Percentiles rank a stretch among this genome's conserved stretches.
Conservation (phyloP, 1,140 invertebrate species). For the Euglossa dilemma region DNA sequence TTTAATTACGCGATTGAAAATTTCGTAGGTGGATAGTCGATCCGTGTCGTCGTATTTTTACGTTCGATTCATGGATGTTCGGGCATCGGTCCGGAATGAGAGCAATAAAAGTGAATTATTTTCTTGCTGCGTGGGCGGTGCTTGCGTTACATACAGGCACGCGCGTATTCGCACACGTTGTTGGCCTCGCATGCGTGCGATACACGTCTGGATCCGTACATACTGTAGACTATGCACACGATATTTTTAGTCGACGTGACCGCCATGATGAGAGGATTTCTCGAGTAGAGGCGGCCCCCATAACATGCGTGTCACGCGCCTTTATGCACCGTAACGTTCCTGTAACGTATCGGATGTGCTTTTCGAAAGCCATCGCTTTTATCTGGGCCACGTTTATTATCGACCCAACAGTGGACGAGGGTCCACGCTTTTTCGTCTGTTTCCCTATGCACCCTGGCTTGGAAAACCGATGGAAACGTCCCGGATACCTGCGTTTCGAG, state of each 20-base stretch:
- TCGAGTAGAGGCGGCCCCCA: conserved; percentile 1
- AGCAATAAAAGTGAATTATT: conserved; percentile 51
- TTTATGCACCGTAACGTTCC: conserved; percentile 23
- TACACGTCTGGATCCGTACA: neutral
- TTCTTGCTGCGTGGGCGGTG: conserved; percentile 26
- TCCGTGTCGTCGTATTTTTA: conserved; percentile 1
- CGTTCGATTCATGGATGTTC: conserved; percentile 19
- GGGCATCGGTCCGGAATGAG: neutral
- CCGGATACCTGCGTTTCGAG: neutral
- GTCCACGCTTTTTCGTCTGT: neutral
- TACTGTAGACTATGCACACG: conserved; percentile 28
- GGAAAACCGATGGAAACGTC: neutral
- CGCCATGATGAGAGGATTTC: conserved; percentile 37
- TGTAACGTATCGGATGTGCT: conserved; percentile 21
- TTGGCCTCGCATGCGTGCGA: conserved; percentile 6
- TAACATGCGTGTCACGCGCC: conserved; percentile 24
- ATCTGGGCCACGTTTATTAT: conserved; percentile 7
- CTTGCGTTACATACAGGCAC: conserved; percentile 8
- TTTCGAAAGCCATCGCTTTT: conserved; percentile 7
- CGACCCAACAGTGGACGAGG: too few species aligned
- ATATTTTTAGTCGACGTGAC: conserved; percentile 60
- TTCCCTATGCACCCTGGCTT: neutral
- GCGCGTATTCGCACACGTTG: conserved; percentile 18
- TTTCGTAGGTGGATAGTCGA: neutral
- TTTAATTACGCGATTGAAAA: neutral